Percentiles rank a stretch among this genome's conserved stretches.
Conservation (phyloP, 2,888 invertebrate species). For the Magallana nippona region DNA sequence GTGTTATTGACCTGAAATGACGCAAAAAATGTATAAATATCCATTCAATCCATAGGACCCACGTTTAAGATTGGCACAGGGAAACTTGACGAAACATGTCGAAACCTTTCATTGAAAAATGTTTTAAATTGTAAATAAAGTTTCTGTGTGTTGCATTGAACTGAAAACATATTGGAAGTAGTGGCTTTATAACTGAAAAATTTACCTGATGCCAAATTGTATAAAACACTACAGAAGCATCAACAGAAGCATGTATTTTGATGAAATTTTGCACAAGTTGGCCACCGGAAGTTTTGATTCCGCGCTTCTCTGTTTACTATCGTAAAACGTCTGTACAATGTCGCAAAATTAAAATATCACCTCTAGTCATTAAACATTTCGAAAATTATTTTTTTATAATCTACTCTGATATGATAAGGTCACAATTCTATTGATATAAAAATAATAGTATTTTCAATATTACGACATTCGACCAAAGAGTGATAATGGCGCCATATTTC, state of each 20-base stretch:
- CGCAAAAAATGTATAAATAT: no score
- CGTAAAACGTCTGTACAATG: neutral
- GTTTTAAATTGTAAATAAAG: neutral
- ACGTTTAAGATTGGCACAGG: no score
- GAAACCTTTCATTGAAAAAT: neutral
- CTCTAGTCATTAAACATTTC: no score
- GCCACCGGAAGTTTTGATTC: constrained; percentile 18
- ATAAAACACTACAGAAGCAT: neutral
- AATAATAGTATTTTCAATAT: no score
- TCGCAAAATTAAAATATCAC: neutral
- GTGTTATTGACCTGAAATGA: no score
- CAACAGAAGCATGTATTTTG: neutral
- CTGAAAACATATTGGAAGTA: neutral
- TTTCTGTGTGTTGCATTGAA: neutral
- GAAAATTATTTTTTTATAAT: no score
- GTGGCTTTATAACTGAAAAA: no score
- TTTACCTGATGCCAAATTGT: neutral
- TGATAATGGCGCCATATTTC: no score
- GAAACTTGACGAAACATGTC: constrained; percentile 14
- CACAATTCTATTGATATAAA: no score
- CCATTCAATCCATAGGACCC: no score
- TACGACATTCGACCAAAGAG: no score
- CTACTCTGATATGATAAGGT: no score
- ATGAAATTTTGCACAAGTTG: neutral
- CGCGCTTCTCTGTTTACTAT: constrained; percentile 32